A percentile compares a stretch with the other conserved stretches of the same genome.
Conservation (phyloP, 2,888 invertebrate species). For the Onthophagus sagittarius region DNA sequence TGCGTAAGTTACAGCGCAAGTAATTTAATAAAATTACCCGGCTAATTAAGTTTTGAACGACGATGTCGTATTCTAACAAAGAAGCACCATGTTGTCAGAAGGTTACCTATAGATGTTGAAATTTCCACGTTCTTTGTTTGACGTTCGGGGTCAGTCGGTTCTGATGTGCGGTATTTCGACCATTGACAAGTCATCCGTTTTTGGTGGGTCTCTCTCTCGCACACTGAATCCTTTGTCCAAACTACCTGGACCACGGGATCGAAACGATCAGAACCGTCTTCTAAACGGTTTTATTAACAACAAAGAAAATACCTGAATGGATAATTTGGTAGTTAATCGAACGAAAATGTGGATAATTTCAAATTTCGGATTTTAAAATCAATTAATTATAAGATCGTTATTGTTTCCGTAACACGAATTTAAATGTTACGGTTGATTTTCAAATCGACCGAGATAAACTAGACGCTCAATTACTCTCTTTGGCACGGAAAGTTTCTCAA, state of each 20-base stretch:
- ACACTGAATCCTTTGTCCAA: background rate
- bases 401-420: background rate
- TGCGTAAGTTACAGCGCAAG: background rate
- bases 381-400: background rate
- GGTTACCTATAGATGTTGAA: background rate
- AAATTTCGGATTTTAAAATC: background rate
- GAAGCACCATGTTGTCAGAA: background rate
- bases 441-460: background rate
- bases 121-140: background rate
- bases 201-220: background rate
- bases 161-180: background rate
- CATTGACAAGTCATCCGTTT: background rate
- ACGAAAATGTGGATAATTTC: background rate
- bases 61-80: background rate
- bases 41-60: background rate
- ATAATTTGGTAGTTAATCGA: background rate
- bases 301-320: background rate
- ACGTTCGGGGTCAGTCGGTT: background rate
- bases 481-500: background rate
- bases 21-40: background rate
- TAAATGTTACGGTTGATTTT: background rate
- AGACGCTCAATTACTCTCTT: background rate
- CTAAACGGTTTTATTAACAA: background rate
- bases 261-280: background rate
- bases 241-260: background rate